Base-by-base conservation (phyloP, 1,140 invertebrate genomes). In the Oncopeltus fasciatus region DNA sequence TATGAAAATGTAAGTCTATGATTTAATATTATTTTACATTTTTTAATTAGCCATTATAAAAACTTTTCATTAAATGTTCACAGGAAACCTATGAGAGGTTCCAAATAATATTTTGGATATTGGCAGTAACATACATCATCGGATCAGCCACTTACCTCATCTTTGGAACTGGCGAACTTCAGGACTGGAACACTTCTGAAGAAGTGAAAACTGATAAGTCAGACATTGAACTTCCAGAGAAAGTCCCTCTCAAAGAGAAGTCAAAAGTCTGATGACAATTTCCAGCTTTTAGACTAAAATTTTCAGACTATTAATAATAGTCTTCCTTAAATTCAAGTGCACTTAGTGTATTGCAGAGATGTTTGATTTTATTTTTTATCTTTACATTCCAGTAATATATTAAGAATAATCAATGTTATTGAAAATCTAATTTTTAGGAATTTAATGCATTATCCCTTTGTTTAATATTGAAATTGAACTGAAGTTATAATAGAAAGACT, bases 51-150 rank as follows among this genome's bases (percentile, higher is more conserved):
- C 9, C 9, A n/a, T 51, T 9, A 51, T 11, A 9, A 14, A 51
- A 11, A 18, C 8, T 18, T 9, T n/a, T n/a, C n/a, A n/a, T n/a
- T n/a, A n/a, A n/a, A 56, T 31, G 51, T 61, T 74, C 74, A 21
- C 73, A 88, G 85, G 81, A 86, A 75, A 85, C 83, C 0, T 83
- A 84, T 69, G 77, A 77, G 16, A 81, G 86, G 69, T 95, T 91
- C 90, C 83, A 83, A 68, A 83, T 83, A 49, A 85, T 95, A 0
- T 94, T 94, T 73, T 89, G 84, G 78, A 86, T 92, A 29, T 70
- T 91, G 3, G 83, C 84, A 0, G 78, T 70, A 2, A 82, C 86
- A 0, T 93, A 92, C 70, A 72, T 81, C 2, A 70, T 77, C 12
- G 90, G 87, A 0, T 83, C 83, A 1, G 46, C 86, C 0, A 71